Percentiles rank a stretch among this genome's conserved stretches.
Evolutionary conservation across 2,113 vertebrate species (phyloP).

Genomic region (Aegotheles bennettii): DNA sequence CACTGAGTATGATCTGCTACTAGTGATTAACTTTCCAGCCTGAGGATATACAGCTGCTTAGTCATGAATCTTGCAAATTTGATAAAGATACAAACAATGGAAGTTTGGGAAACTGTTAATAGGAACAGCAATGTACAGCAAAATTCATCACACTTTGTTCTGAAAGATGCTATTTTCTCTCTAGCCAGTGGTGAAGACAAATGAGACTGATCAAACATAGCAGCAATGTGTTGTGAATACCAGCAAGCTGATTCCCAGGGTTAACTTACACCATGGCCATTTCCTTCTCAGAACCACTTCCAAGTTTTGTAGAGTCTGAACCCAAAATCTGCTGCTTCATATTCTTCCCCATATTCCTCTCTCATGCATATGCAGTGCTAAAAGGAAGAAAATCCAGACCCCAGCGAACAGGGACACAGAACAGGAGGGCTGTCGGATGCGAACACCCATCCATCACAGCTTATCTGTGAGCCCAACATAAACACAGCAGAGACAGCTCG

Average conservation of each 20-base stretch:
- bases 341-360: background rate
- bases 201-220: background rate
- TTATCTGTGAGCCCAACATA: background rate
- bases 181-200: background rate
- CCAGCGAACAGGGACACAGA: background rate
- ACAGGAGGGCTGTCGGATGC: fast-evolving
- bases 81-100: background rate
- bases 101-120: background rate
- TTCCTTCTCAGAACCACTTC: background rate
- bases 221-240: background rate
- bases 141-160: background rate
- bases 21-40: background rate
- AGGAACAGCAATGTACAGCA: background rate
- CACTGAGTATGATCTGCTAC: background rate
- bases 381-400: background rate
- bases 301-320: background rate
- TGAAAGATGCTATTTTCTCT: background rate
- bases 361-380: background rate
- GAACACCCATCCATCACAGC: background rate
- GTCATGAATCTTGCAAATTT: background rate
- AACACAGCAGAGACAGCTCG: background rate
- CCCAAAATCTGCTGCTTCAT: background rate
- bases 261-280: background rate
- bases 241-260: background rate
- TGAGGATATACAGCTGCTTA: background rate